phyloP scores from a whole-genome alignment of 2,797 vertebrate genomes.

The Acrossocheilus wenchowensis region DNA sequence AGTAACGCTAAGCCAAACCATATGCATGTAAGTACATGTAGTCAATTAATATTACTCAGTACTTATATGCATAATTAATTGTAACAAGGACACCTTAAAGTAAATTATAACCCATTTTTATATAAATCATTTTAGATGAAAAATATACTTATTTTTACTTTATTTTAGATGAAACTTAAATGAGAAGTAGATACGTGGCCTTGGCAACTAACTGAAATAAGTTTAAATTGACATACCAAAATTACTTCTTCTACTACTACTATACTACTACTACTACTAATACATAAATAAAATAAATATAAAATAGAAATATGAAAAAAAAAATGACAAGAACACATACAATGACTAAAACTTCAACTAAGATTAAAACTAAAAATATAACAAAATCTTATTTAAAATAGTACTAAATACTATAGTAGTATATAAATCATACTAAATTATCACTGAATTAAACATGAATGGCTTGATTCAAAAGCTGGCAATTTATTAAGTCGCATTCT shows the following conservation, averaged over 20 bases:
- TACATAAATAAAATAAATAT: not conserved
- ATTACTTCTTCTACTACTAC: not conserved
- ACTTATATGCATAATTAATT: not conserved
- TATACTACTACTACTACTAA: not conserved
- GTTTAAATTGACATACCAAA: not conserved
- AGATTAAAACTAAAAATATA: not conserved
- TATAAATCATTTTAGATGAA: no score
- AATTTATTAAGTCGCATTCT: no score
- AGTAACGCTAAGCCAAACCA: not conserved
- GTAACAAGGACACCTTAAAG: not conserved
- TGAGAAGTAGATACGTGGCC: not conserved
- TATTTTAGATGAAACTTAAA: not conserved
- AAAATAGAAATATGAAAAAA: not conserved
- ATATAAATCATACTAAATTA: no score
- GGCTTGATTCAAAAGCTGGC: no score
- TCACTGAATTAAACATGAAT: no score
- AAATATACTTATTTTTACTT: no score
- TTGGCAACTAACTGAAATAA: not conserved
- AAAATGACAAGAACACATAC: not conserved
- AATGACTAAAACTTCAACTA: not conserved
- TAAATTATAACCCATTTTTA: not conserved
- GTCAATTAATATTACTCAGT: not conserved
- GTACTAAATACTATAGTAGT: not conserved
- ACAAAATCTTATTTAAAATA: not conserved
- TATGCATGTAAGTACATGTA: not conserved